Base-by-base conservation (phyloP, 2,797 vertebrate genomes). In the Rhabdophis nuchalis region DNA sequence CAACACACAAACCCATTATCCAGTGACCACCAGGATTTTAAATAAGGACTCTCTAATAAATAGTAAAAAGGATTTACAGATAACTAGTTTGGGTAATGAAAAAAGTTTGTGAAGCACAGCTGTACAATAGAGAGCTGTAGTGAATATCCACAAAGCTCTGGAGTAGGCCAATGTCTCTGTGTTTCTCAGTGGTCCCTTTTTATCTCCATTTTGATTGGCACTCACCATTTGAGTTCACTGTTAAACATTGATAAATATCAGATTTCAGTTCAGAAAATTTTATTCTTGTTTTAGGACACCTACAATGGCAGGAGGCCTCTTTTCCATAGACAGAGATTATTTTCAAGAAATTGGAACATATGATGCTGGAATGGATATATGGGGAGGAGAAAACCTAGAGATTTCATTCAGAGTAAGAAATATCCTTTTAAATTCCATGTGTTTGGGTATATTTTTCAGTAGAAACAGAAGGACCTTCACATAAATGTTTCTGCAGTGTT, bases 331-430 rank as follows among this genome's bases (percentile, higher is more conserved):
- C 97, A 98, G 99, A 97, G 99, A 99, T 97, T 99, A 99, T 97
- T 99, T 99, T 96, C 99, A 99, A 96, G 98, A 99, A 97, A 99
- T 99, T 92, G 99, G 99, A 96, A 99, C 99, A 0, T 99, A 99
- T 82, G 99, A 99, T 96, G 98, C 99, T 95, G 99, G 99, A 97
- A 99, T 99, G 99, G 99, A 99, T 98, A 99, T 99, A 97, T 99
- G 99, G 99, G 99, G 99, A 93, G 99, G 99, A 97, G 99, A 99
- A 97, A 99, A 99, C 97, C 97, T 99, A 96, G 99, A 99, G 97
- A 99, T 99, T 97, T 99, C 99, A 93, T 99, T 99, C 97, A 98
- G 99, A 98, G 99, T 99, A 97, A 97, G 98, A 97, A 89, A 95
- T 58, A 5, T 89, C 50, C n/a, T 53, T 29, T 57, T 92, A 5